A percentile compares a stretch with the other conserved stretches of the same genome.
Conservation (phyloP, 1,140 invertebrate genomes). For the Popillia japonica region DNA sequence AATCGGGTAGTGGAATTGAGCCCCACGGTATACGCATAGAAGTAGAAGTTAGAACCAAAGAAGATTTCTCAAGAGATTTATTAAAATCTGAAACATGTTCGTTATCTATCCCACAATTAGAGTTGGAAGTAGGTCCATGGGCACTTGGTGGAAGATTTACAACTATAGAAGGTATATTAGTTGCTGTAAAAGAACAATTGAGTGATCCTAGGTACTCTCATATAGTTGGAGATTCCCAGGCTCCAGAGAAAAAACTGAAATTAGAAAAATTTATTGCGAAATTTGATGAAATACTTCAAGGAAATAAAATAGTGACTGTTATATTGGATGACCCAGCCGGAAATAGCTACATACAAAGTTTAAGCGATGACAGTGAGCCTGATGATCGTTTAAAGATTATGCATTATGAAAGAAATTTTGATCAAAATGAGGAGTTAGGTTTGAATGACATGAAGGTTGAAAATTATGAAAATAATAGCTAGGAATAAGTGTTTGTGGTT, state of each 20-base stretch:
- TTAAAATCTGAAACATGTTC: slow-evolving; percentile 95
- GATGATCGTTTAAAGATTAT: slow-evolving; percentile 75
- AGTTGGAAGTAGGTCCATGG: slow-evolving; percentile 84
- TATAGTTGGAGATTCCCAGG: slow-evolving; percentile 79
- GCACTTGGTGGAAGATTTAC: slow-evolving; percentile 94
- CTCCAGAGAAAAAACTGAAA: slow-evolving; percentile 63
- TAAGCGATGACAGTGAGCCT: slow-evolving; percentile 69
- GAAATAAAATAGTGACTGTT: slow-evolving; percentile 74
- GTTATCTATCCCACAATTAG: slow-evolving; percentile 88
- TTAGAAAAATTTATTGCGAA: slow-evolving; percentile 73
- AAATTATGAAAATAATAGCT: slow-evolving; percentile 67
- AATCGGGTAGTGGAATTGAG: slow-evolving; percentile 92
- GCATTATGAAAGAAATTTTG: slow-evolving; percentile 83
- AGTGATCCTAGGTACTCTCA: slow-evolving; percentile 67
- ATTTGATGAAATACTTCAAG: slow-evolving; percentile 75
- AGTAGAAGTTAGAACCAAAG: slow-evolving; percentile 73
- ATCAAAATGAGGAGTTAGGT: slow-evolving; percentile 96
- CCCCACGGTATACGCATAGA: slow-evolving; percentile 81
- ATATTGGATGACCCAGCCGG: slow-evolving; percentile 96
- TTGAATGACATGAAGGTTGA: slow-evolving; percentile 98
- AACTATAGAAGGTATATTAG: slow-evolving; percentile 88
- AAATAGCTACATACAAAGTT: slow-evolving; percentile 90
- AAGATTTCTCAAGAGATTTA: slow-evolving; percentile 91
- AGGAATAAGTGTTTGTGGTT: too few relatives aligned
- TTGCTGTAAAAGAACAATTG: slow-evolving; percentile 75